phyloP scores from a whole-genome alignment of 2,113 vertebrate species.

The Pipa parva region DNA sequence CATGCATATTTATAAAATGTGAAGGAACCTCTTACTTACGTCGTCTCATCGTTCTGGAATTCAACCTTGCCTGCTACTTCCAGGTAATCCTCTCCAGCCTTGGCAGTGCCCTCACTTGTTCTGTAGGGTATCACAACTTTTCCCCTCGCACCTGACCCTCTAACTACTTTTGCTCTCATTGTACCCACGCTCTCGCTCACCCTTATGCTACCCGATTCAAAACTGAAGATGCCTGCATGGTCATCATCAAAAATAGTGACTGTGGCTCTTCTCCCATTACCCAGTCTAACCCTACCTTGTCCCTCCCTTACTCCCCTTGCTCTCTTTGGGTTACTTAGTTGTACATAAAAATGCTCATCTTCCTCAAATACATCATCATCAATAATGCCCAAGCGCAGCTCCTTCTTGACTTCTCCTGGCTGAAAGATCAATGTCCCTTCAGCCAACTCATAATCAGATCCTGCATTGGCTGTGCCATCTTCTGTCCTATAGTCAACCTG shows the following conservation, averaged over 20 bases:
- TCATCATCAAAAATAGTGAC: constrained; percentile 82
- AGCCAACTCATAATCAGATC: constrained; percentile 77
- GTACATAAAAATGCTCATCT: constrained; percentile 77
- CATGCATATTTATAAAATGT: not conserved
- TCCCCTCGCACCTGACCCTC: constrained; percentile 75
- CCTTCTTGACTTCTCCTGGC: constrained; percentile 69
- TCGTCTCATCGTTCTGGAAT: constrained; percentile 78
- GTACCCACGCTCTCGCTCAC: constrained; percentile 77
- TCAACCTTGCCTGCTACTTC: constrained; percentile 74
- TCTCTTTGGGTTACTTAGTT: constrained; percentile 69
- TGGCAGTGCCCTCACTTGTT: constrained; percentile 70
- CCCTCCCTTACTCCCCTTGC: constrained; percentile 55
- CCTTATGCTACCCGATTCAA: constrained; percentile 61
- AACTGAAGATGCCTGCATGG: constrained; percentile 78
- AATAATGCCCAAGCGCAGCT: constrained; percentile 72
- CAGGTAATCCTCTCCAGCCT: constrained; percentile 75
- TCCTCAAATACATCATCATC: constrained; percentile 83
- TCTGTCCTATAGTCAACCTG: constrained; percentile 79
- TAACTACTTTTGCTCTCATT: constrained; percentile 75
- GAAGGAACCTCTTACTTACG: constrained; percentile 60
- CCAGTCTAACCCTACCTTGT: constrained; percentile 65
- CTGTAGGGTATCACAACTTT: constrained; percentile 75
- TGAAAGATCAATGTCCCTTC: constrained; percentile 77
- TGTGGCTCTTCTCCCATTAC: constrained; percentile 61
- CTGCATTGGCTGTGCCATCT: constrained; percentile 74